A percentile compares a stretch with the other conserved stretches of the same genome.
Evolutionary conservation across 35 echinoderm and acorn worm genomes (phyloP).

Genomic region (Acanthaster planci): DNA sequence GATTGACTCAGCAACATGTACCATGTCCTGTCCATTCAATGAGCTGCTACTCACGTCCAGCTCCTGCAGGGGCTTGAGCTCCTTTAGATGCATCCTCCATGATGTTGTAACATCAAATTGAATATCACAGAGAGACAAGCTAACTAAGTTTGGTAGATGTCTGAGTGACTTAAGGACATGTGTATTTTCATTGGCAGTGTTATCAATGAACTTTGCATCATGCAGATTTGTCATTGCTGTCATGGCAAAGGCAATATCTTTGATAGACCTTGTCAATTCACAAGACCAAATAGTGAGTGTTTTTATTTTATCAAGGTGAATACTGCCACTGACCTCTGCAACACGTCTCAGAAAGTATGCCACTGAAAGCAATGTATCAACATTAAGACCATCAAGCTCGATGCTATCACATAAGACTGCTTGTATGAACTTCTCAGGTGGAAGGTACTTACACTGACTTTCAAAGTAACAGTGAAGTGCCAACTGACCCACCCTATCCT

Average conservation of each 20-base stretch:
- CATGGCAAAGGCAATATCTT: not conserved
- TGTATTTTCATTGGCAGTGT: not conserved
- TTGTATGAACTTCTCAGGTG: not conserved
- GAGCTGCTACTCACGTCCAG: too few species aligned
- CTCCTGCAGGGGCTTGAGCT: too few species aligned
- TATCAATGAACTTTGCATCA: not conserved
- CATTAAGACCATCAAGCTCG: not conserved
- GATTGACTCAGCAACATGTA: too few species aligned
- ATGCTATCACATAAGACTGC: not conserved
- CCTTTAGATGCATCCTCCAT: too few species aligned
- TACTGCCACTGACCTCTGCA: not conserved
- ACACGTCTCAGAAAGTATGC: slow-evolving; percentile 1
- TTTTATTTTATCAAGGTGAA: not conserved
- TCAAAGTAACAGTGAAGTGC: slow-evolving; percentile 1
- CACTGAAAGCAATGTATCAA: not conserved
- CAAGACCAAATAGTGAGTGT: not conserved
- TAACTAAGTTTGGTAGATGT: not conserved
- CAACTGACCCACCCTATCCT: not conserved
- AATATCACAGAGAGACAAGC: not conserved
- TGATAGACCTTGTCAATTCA: not conserved
- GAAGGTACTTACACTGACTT: not conserved
- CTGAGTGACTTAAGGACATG: not conserved
- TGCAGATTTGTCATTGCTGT: not conserved
- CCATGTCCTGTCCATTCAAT: too few species aligned
- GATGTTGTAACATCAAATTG: too few species aligned